Evolutionary conservation across 2,888 invertebrate genomes (phyloP).

Genomic region (Eupsilia transversa): DNA sequence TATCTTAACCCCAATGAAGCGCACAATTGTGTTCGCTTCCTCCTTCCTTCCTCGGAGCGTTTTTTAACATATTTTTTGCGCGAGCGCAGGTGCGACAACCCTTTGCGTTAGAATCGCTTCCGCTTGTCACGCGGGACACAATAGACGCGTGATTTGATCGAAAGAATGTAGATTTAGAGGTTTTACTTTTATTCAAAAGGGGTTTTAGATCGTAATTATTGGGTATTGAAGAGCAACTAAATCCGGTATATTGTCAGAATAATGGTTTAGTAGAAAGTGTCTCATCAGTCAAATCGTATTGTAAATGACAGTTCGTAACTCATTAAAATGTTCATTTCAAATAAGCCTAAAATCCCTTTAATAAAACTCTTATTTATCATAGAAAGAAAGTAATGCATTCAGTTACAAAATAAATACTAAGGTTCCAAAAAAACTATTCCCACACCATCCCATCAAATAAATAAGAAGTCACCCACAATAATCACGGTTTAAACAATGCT

Average conservation of each 20-base stretch:
- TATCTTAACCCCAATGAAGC: slow-evolving; percentile 37
- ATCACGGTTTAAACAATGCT: slow-evolving; percentile 34
- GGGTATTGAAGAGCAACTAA: slow-evolving; percentile 18
- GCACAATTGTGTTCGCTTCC: slow-evolving; percentile 68
- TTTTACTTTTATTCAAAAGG: slow-evolving; percentile 43
- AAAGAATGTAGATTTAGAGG: slow-evolving; percentile 69
- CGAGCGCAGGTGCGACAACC: slow-evolving; percentile 85
- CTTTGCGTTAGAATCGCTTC: slow-evolving; percentile 79
- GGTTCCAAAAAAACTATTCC: not conserved
- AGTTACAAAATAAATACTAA: not conserved
- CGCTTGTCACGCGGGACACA: slow-evolving; percentile 76
- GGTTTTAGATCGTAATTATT: slow-evolving; percentile 55
- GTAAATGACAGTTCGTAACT: not conserved
- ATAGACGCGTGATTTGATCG: slow-evolving; percentile 76
- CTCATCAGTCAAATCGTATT: not conserved
- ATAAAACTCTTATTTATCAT: not conserved
- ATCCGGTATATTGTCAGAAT: slow-evolving; percentile 39
- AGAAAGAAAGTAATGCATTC: not conserved
- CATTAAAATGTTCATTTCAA: not conserved
- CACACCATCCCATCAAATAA: slow-evolving; percentile 9
- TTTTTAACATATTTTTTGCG: slow-evolving; percentile 73
- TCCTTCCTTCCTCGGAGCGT: slow-evolving; percentile 72
- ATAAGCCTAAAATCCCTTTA: not conserved
- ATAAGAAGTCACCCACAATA: slow-evolving; percentile 30
- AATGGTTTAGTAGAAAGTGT: slow-evolving; percentile 13